Base-by-base conservation (phyloP, 1,140 invertebrate species). In the Hylaeus volcanicus region DNA sequence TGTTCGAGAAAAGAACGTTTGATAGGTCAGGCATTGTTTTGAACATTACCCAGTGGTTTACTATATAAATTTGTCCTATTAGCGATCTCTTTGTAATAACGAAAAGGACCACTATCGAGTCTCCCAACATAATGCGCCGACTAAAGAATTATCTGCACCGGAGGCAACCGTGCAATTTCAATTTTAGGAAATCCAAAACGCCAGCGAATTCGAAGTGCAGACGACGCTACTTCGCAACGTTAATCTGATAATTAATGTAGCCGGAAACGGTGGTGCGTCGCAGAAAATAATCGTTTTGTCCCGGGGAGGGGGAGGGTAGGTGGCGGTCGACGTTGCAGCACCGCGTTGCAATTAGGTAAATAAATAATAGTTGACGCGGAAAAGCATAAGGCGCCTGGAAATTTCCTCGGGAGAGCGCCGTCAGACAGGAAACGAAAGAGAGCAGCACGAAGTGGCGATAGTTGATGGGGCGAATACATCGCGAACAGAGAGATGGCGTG, bases 361-460 rank as follows among this genome's bases (percentile, higher is more conserved):
- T 89, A 87, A 90, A 88, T 84, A 86, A 91, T 85, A 89, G 82
- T 89, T 82, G 79, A 75, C 77, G 65, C 74, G 74, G 80, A 73
- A 78, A 65, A 79, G 80, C 79, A 60, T 51, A 73, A 77, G 79
- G 61, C 60, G 56, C 70, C 72, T 61, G 84, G 82, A 82, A 88
- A 74, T 88, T 86, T 79, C 69, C 61, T 53, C 56, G 48, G 39
- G 83, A 45, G 41, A 45, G 41, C n/a, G 58, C 48, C 41, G 71
- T 55, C n/a, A 53, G 55, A 60, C 53, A 51, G 37, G 48, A 45
- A 82, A 68, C 45, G 39, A 64, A 79, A 70, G 66, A 65, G 69
- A 65, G 56, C 69, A n/a, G 41, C 26, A n/a, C 41, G n/a, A 64
- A 76, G 55, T 5, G 72, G 43, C 66, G 78, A 79, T 75, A 75